A percentile compares a stretch with the other conserved stretches of the same genome.
These are phyloP conservation scores for Myotis findleyi DNA, from an alignment of 2,797 vertebrate genomes.

Conservation along the genomic window DNA sequence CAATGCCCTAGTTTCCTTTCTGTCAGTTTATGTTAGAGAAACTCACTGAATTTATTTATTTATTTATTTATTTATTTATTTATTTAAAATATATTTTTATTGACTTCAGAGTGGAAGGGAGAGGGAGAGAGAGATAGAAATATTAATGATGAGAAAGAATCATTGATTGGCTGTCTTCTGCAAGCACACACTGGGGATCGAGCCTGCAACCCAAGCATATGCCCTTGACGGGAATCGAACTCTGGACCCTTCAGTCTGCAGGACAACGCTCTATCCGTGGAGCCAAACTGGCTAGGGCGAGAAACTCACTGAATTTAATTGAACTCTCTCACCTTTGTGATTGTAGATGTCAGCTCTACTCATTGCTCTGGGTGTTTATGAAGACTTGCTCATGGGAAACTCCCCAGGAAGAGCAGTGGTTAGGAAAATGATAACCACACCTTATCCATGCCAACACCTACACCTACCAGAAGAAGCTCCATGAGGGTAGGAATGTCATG, in stretches of 20 bases:
- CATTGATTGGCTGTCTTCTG: too few relatives aligned
- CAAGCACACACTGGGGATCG: too few relatives aligned
- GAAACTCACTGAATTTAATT: background rate
- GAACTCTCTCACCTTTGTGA: background rate
- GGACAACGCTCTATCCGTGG: too few relatives aligned
- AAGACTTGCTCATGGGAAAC: background rate
- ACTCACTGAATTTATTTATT: background rate
- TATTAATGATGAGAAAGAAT: too few relatives aligned
- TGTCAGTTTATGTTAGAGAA: constrained; percentile 2
- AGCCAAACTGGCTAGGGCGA: too few relatives aligned
- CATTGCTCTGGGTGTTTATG: background rate
- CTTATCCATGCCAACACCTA: background rate
- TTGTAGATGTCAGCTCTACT: background rate
- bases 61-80: too few relatives aligned
- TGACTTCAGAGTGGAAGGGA: too few relatives aligned
- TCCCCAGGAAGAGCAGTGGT: background rate
- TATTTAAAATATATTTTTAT: too few relatives aligned
- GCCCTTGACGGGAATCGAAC: too few relatives aligned
- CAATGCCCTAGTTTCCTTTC: background rate
- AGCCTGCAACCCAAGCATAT: too few relatives aligned
- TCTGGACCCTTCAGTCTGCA: too few relatives aligned
- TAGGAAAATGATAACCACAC: background rate
- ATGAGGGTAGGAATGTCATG: background rate
- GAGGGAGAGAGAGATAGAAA: too few relatives aligned
- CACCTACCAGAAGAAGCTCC: background rate